Evolutionary conservation across 2,888 invertebrate species (phyloP).

Genomic region (Ceratothoa steindachneri): DNA sequence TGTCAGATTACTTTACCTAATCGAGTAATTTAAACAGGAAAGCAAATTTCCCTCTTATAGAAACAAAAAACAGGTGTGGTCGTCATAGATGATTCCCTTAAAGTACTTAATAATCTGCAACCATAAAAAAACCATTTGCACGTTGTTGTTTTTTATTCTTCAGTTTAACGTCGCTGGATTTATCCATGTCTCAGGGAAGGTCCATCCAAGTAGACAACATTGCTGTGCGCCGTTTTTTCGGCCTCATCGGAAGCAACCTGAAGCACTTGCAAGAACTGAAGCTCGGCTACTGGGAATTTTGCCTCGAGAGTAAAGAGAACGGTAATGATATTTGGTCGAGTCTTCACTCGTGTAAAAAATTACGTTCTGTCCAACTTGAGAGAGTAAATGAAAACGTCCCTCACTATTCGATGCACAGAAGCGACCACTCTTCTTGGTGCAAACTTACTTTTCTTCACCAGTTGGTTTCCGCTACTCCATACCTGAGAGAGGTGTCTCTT

Average conservation of each 20-base stretch:
- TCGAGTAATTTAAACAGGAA: too few species aligned
- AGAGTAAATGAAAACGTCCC: conserved; percentile 23
- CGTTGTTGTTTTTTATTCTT: not conserved
- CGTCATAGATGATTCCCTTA: too few species aligned
- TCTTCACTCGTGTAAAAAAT: conserved; percentile 24
- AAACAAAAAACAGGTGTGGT: too few species aligned
- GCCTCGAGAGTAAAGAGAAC: conserved; percentile 29
- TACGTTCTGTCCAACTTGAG: conserved; percentile 23
- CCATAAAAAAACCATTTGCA: too few species aligned
- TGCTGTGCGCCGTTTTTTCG: conserved; percentile 22
- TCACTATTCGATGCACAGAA: not conserved
- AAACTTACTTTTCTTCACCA: conserved; percentile 32
- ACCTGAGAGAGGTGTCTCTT: conserved; percentile 26
- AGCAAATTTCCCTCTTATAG: too few species aligned
- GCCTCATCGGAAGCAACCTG: conserved; percentile 24
- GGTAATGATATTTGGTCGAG: conserved; percentile 16
- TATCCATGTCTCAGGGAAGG: conserved; percentile 25
- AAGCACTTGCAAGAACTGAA: conserved; percentile 29
- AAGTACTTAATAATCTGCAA: too few species aligned
- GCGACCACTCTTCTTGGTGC: conserved; percentile 14
- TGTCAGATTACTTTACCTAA: too few species aligned
- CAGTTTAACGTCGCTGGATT: conserved; percentile 31
- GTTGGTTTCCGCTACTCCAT: conserved; percentile 27
- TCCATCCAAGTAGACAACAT: conserved; percentile 31
- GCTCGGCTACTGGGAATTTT: conserved; percentile 35